Evolutionary conservation across 2,113 vertebrate genomes (phyloP), one percentile per base, ranked within the genome.

Genomic region (Onychorhynchus coronatus): DNA sequence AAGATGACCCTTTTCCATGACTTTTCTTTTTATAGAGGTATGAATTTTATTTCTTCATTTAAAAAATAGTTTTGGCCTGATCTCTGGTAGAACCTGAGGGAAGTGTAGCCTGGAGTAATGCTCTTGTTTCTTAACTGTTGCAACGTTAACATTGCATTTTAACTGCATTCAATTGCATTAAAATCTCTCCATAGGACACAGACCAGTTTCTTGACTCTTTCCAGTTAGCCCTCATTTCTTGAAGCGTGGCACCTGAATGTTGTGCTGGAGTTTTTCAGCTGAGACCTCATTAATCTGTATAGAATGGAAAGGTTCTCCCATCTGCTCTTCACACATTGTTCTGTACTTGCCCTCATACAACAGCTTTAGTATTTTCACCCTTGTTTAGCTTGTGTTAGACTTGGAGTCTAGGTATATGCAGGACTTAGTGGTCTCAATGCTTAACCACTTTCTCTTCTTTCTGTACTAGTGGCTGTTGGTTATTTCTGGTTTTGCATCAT

Each of bases 261-360:
- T 0, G 0, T 58, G 53, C 20, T 31, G 7, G 49, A 83, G 24
- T 58, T 65, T 35, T 82, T 9, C 27, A 21, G 9, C 1, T 33
- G 50, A 53, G 67, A 50, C 9, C 31, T 42, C 23, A 21, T 25
- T 18, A 9, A 5, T 44, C 63, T 52, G 17, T 16, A 2, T 2
- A 53, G 37, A 14, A 28, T 31, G 21, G 65, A 23, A n/a, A 24
- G 19, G 11, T 80, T 80, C 25, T 56, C 19, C 16, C 55, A 28
- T 4, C 46, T 89, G 56, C 28, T 68, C 7, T 17, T 63, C 61
- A 10, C 35, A 2, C 11, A 4, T 2, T 24, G 4, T 7, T 37
- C 59, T 86, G n/a, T 35, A 27, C 12, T 14, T 82, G 22, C 17
- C 55, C 65, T 44, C n/a, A 7, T 13, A 16, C 30, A 42, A 6